These are phyloP conservation scores for Sisyra nigra DNA, from an alignment of 2,888 invertebrate genomes.

Conservation along the genomic window DNA sequence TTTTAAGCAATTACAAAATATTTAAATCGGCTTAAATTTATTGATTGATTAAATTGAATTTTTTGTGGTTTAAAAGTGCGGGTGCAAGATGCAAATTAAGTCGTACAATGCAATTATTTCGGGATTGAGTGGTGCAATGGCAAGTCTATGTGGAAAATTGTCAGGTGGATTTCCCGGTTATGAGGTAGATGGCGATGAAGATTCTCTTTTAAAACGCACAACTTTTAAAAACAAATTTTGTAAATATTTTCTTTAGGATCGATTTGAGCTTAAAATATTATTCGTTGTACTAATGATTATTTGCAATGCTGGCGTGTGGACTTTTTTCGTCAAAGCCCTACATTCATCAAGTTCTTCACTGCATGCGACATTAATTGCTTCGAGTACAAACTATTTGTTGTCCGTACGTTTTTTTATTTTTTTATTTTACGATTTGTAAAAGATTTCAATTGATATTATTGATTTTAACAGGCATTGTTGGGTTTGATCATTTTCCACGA, in stretches of 20 bases:
- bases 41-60: too few species aligned
- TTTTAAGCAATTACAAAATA: too few species aligned
- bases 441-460: slow-evolving; percentile 4
- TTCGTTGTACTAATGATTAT: slow-evolving; percentile 36
- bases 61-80: too few species aligned
- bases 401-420: slow-evolving; percentile 39
- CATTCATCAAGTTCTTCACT: slow-evolving; percentile 41
- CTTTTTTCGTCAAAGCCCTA: slow-evolving; percentile 43
- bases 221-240: neutral
- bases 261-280: slow-evolving; percentile 20
- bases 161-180: slow-evolving; percentile 34
- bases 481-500: slow-evolving; percentile 57
- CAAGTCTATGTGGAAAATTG: slow-evolving; percentile 47
- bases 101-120: slow-evolving; percentile 31
- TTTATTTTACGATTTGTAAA: slow-evolving; percentile 8
- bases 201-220: too few species aligned
- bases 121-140: slow-evolving; percentile 42
- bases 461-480: slow-evolving; percentile 45
- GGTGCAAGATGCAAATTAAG: too few species aligned
- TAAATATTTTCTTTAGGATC: slow-evolving; percentile 21
- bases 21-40: too few species aligned
- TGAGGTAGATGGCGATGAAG: slow-evolving; percentile 20
- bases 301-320: slow-evolving; percentile 41
- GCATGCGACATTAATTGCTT: slow-evolving; percentile 42
- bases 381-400: slow-evolving; percentile 43